Conservation (phyloP, 2,113 vertebrate species). For the Xenopus tropicalis region UCB_Xtro_10.0 CM004450.2:108997501-108998000, state of each 20-base stretch:
- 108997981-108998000: slow-evolving; percentile 6
- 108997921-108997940: slow-evolving; percentile 16
- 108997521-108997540: too few species aligned
- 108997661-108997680: too few species aligned
- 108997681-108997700: too few species aligned
- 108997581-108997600: too few species aligned
- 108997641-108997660: too few species aligned
- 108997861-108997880: not conserved
- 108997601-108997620: too few species aligned
- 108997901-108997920: slow-evolving; percentile 28
- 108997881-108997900: slow-evolving; percentile 33
- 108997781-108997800: not conserved
- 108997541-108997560: too few species aligned
- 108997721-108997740: not conserved
- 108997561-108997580: too few species aligned
- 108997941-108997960: slow-evolving; percentile 4
- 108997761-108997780: slow-evolving; percentile 3
- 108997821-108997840: not conserved
- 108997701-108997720: too few species aligned
- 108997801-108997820: not conserved
- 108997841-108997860: not conserved
- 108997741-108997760: slow-evolving; percentile 14
- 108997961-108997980: not conserved
- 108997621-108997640: too few species aligned
- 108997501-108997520: too few species aligned